Conservation (phyloP, 2,797 vertebrate genomes). For the Semotilus atromaculatus region DNA sequence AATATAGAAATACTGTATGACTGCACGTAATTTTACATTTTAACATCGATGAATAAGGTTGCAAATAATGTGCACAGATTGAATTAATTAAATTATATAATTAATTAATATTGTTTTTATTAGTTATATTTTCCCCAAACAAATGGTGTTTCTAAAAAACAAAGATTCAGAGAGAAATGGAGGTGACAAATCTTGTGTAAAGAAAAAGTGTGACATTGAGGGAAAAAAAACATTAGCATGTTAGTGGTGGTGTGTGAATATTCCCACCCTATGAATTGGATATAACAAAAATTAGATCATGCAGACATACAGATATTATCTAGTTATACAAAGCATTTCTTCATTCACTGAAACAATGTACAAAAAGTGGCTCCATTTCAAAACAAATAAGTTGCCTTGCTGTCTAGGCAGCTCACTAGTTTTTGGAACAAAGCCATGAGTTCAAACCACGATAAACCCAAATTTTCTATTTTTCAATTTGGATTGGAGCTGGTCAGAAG, state of each 20-base stretch:
- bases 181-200: constrained; percentile 4
- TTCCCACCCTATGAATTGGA: neutral
- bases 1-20: neutral
- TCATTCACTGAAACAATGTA: neutral
- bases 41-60: neutral
- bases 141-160: neutral
- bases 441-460: neutral
- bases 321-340: constrained; percentile 14
- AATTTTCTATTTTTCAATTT: neutral
- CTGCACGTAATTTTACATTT: neutral
- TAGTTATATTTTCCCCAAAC: neutral
- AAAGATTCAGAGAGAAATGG: neutral
- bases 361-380: neutral
- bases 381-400: neutral
- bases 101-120: neutral
- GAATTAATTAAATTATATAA: neutral
- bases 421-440: neutral
- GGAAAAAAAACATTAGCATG: constrained; percentile 26
- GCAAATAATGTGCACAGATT: neutral
- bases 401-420: neutral
- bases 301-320: constrained; percentile 8
- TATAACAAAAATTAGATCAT: constrained; percentile 2
- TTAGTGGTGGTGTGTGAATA: constrained; percentile 25
- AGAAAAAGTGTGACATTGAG: neutral
- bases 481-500: neutral